phyloP scores from a whole-genome alignment of 1,140 invertebrate genomes.

The Brachystomella parvula region DNA sequence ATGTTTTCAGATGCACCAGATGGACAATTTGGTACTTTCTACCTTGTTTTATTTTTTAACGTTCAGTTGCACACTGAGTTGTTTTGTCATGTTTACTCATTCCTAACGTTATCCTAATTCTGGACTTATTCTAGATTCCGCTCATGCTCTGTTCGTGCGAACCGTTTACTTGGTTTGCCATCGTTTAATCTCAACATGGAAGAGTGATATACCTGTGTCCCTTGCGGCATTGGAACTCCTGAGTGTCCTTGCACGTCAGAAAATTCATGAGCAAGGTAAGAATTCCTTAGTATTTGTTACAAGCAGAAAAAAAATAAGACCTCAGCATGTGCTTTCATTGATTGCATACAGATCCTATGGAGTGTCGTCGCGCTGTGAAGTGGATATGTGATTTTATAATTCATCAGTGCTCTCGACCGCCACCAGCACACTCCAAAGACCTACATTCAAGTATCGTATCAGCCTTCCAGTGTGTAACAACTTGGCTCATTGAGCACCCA shows the following conservation, averaged over 20 bases:
- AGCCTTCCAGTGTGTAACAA: slow-evolving; percentile 80
- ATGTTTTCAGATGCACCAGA: slow-evolving; percentile 27
- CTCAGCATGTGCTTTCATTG: slow-evolving; percentile 11
- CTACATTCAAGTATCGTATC: slow-evolving; percentile 95
- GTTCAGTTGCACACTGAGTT: too few relatives aligned
- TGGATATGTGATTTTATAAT: slow-evolving; percentile 97
- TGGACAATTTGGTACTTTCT: slow-evolving; percentile 33
- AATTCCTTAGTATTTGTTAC: not conserved
- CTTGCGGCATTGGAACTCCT: slow-evolving; percentile 86
- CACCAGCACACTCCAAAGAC: slow-evolving; percentile 91
- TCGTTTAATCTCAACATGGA: slow-evolving; percentile 89
- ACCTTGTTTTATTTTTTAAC: slow-evolving; percentile 15
- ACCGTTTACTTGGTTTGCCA: slow-evolving; percentile 90
- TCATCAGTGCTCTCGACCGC: slow-evolving; percentile 89
- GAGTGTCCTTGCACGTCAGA: slow-evolving; percentile 74
- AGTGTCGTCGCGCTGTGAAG: slow-evolving; percentile 87
- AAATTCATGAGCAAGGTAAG: slow-evolving; percentile 71
- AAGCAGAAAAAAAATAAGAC: not conserved
- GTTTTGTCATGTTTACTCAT: too few relatives aligned
- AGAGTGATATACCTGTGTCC: slow-evolving; percentile 87
- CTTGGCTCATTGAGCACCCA: slow-evolving; percentile 85
- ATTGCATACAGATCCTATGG: slow-evolving; percentile 61
- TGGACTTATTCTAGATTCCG: slow-evolving; percentile 61
- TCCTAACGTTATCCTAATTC: too few relatives aligned
- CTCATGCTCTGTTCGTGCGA: slow-evolving; percentile 76